Conservation (phyloP, 2,113 vertebrate genomes). For the Grus americana region DNA sequence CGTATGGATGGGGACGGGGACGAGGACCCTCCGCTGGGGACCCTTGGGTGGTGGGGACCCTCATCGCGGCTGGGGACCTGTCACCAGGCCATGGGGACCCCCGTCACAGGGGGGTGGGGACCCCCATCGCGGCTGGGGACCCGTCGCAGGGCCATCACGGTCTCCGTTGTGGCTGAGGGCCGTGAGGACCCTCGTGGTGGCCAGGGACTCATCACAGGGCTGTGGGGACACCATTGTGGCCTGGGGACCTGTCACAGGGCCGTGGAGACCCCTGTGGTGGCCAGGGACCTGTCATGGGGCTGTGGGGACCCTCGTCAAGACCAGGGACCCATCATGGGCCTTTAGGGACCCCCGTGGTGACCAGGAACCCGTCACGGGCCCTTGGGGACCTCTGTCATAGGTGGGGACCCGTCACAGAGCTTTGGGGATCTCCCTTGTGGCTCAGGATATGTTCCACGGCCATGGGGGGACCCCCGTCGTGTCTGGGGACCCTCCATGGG, state of each 20-base stretch:
- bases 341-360: too few relatives aligned
- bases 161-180: too few relatives aligned
- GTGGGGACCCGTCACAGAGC: too few relatives aligned
- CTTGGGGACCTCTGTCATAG: background rate
- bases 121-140: background rate
- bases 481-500: background rate
- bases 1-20: constrained; percentile 43
- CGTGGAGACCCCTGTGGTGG: accelerated
- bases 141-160: background rate
- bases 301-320: too few relatives aligned
- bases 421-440: background rate
- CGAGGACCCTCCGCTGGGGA: background rate
- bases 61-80: too few relatives aligned
- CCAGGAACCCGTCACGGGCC: background rate
- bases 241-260: background rate
- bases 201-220: too few relatives aligned
- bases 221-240: too few relatives aligned
- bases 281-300: accelerated
- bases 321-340: too few relatives aligned
- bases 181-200: background rate
- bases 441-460: background rate
- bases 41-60: background rate
- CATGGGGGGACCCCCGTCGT: background rate
- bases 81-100: background rate
- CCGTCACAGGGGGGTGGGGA: background rate